These are phyloP conservation scores for Enteromius unitaeniatus DNA, from an alignment of 2,797 vertebrate genomes.

Conservation along the genomic window DNA sequence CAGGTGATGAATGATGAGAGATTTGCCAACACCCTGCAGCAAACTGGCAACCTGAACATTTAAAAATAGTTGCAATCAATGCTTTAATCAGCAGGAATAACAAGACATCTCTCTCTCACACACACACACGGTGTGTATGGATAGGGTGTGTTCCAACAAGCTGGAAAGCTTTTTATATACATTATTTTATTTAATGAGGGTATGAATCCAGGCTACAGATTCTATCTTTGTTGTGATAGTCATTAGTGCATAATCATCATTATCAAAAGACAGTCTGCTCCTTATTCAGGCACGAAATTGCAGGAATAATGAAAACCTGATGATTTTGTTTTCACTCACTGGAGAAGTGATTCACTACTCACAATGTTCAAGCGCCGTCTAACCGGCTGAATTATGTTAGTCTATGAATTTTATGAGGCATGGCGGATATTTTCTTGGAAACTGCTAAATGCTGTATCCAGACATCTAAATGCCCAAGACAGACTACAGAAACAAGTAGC, in stretches of 20 bases:
- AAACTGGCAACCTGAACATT: slow-evolving; percentile 38
- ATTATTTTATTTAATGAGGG: slow-evolving; percentile 16
- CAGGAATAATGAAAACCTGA: slow-evolving; percentile 55
- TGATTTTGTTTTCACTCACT: slow-evolving; percentile 51
- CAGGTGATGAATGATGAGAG: slow-evolving; percentile 8
- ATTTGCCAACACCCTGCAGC: slow-evolving; percentile 36
- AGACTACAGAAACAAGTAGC: neutral
- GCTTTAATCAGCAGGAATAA: slow-evolving; percentile 55
- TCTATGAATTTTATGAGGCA: slow-evolving; percentile 19
- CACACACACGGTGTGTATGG: slow-evolving; percentile 1
- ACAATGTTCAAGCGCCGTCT: slow-evolving; percentile 26
- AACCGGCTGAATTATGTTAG: slow-evolving; percentile 28
- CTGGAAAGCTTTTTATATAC: slow-evolving; percentile 21
- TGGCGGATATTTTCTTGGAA: slow-evolving; percentile 16
- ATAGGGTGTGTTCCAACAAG: slow-evolving; percentile 28
- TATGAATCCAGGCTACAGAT: slow-evolving; percentile 11
- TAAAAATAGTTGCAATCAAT: slow-evolving; percentile 46
- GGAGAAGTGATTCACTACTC: slow-evolving; percentile 47
- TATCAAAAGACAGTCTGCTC: slow-evolving; percentile 22
- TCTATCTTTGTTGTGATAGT: slow-evolving; percentile 35
- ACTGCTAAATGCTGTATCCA: slow-evolving; percentile 13
- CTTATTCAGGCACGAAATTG: slow-evolving; percentile 35
- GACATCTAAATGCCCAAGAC: slow-evolving; percentile 4
- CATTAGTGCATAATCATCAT: slow-evolving; percentile 49
- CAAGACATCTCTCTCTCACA: neutral